These are phyloP conservation scores for Drosophila algonquin DNA, from an alignment of 2,888 invertebrate species.

Conservation along the genomic window DNA sequence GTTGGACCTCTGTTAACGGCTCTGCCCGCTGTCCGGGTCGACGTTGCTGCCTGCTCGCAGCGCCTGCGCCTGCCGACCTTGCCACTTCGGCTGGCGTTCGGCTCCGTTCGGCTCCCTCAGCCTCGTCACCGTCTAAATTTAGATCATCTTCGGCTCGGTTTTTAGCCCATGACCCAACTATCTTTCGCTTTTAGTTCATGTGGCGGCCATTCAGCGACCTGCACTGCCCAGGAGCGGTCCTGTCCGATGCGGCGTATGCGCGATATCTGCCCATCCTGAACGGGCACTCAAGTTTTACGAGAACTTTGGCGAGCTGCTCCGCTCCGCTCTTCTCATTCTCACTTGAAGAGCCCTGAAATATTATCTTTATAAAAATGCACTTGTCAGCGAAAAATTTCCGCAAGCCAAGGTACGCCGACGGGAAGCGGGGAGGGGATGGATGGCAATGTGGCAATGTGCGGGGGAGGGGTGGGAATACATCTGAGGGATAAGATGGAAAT, in stretches of 20 bases:
- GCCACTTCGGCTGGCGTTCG: conserved; percentile 12
- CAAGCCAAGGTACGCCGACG: conserved; percentile 7
- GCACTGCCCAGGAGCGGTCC: conserved; percentile 29
- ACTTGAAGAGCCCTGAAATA: conserved; percentile 47
- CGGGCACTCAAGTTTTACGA: conserved; percentile 32
- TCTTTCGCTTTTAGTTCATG: not conserved
- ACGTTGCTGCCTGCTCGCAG: conserved; percentile 28
- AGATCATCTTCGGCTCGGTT: conserved; percentile 3
- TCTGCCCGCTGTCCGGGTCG: conserved; percentile 39
- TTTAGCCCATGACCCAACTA: conserved; percentile 22
- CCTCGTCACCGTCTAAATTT: conserved; percentile 27
- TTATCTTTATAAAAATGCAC: conserved; percentile 67
- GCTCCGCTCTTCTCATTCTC: not conserved
- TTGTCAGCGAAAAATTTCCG: conserved; percentile 35
- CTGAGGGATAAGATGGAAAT: conserved; percentile 7
- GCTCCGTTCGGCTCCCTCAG: not conserved
- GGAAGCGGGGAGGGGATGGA: not conserved
- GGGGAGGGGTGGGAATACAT: not conserved
- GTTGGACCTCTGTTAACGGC: conserved; percentile 27
- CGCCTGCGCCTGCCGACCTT: conserved; percentile 52
- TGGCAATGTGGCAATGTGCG: no score
- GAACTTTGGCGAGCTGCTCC: not conserved
- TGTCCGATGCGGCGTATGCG: conserved; percentile 44
- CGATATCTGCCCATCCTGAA: not conserved
- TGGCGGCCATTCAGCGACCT: conserved; percentile 57